Evolutionary conservation across 2,113 vertebrate species (phyloP), one percentile per base, ranked within the genome.

Genomic region (Caranx melampygus): DNA sequence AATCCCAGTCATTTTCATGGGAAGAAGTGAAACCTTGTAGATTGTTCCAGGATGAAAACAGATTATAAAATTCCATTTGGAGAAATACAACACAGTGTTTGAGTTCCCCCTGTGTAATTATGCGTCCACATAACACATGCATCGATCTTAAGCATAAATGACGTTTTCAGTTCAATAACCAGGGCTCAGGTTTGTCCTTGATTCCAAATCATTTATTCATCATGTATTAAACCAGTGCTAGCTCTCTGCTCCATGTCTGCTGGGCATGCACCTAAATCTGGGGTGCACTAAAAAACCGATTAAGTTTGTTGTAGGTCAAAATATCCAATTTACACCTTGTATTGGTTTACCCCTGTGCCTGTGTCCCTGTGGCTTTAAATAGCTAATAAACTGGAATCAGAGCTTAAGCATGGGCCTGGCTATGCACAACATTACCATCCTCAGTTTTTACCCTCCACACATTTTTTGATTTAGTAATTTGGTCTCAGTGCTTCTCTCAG

Each of bases 271-370:
- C 57, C 5, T 11, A 68, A 40, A 68, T 62, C 2, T 45, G 21
- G 31, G 21, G 31, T 20, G 55, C n/a, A 18, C 40, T 67, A 35
- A 78, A 51, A 72, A 75, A 75, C 42, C 33, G 9, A 76, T 79
- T 35, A 10, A 12, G 52, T 34, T 51, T 37, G 47, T 34, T 52
- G 13, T 31, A 52, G 55, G 49, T 76, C 40, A 47, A 42, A 55
- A 54, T 57, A 37, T 70, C 54, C 16, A 20, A 33, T 62, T 40
- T 34, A 34, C 37, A 35, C 4, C 47, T 21, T 55, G 13, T 68
- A 34, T 21, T 68, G 35, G 62, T 72, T 61, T 40, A 51, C 8
- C 40, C 52, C 42, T 26, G 26, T 26, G 26, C 26, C 44, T 18
- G 3, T 37, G 34, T 9, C 21, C n/a, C 60, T 52, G 13, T 37